phyloP scores from a whole-genome alignment of 2,888 invertebrate species.

The Eucera pruinosa region DNA sequence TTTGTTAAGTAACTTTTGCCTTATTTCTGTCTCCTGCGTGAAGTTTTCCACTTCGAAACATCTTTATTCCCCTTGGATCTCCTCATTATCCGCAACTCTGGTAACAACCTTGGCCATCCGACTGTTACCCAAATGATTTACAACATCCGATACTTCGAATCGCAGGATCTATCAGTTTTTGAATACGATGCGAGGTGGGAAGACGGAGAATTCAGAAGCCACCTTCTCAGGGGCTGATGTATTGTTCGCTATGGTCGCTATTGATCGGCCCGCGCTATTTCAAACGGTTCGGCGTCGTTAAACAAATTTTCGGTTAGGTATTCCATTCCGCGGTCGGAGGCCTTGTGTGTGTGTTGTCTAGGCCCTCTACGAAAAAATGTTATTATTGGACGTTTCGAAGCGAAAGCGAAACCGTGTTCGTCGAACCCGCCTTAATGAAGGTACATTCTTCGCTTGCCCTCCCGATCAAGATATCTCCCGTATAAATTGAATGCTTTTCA shows the following conservation, averaged over 20 bases:
- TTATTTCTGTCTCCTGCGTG: background rate
- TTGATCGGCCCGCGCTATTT: constrained; percentile 40
- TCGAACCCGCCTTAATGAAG: constrained; percentile 72
- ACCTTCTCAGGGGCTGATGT: constrained; percentile 16
- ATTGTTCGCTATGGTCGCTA: constrained; percentile 17
- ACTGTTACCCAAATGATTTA: background rate
- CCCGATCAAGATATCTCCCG: constrained; percentile 73
- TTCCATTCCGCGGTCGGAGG: constrained; percentile 29
- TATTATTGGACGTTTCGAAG: constrained; percentile 69
- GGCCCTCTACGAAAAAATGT: constrained; percentile 69
- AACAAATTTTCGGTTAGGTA: constrained; percentile 66
- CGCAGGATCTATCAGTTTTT: background rate
- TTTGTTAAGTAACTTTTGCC: background rate
- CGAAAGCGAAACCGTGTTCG: constrained; percentile 75
- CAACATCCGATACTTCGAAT: background rate
- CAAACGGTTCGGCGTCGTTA: constrained; percentile 59
- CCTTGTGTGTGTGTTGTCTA: constrained; percentile 7
- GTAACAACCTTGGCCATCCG: background rate
- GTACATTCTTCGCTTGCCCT: constrained; percentile 72
- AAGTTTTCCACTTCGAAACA: background rate
- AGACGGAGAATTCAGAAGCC: constrained; percentile 4
- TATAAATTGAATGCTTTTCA: constrained; percentile 75
- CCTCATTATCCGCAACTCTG: background rate
- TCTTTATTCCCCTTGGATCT: background rate
- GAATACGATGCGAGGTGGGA: constrained; percentile 12